phyloP scores from a whole-genome alignment of 2,888 invertebrate species.

The Apotomis turbidana region DNA sequence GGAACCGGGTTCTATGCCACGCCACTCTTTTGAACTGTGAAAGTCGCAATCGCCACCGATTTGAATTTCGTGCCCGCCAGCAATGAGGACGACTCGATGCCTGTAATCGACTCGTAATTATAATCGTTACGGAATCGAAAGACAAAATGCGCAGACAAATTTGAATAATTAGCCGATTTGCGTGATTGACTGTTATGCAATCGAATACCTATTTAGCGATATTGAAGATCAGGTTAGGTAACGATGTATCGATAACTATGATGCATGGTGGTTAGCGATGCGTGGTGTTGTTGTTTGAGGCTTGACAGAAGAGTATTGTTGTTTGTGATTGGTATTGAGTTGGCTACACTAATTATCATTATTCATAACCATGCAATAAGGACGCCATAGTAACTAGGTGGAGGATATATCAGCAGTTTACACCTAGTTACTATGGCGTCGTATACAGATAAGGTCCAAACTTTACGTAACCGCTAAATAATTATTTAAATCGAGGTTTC shows the following conservation, averaged over 20 bases:
- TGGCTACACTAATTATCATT: too few relatives aligned
- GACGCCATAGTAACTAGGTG: too few relatives aligned
- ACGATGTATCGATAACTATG: not conserved
- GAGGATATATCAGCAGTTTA: too few relatives aligned
- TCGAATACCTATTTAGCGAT: not conserved
- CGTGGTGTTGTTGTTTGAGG: too few relatives aligned
- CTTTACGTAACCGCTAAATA: too few relatives aligned
- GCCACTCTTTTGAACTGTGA: not conserved
- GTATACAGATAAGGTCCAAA: too few relatives aligned
- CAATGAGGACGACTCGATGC: constrained; percentile 24
- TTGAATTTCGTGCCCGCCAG: constrained; percentile 4
- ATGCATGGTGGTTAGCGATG: not conserved
- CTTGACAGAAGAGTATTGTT: too few relatives aligned
- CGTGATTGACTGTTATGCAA: constrained; percentile 20
- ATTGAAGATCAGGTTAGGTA: not conserved
- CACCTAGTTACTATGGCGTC: too few relatives aligned
- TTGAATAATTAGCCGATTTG: constrained; percentile 15
- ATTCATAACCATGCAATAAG: too few relatives aligned
- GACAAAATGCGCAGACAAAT: constrained; percentile 9
- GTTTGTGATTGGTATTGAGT: too few relatives aligned
- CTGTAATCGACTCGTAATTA: constrained; percentile 26
- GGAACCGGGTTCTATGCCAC: too few relatives aligned
- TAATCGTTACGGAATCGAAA: constrained; percentile 25
- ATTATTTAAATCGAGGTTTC: too few relatives aligned
- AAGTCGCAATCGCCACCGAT: constrained; percentile 14